Conservation (phyloP, 2,797 vertebrate species). For the Sebastes diaconus region DNA sequence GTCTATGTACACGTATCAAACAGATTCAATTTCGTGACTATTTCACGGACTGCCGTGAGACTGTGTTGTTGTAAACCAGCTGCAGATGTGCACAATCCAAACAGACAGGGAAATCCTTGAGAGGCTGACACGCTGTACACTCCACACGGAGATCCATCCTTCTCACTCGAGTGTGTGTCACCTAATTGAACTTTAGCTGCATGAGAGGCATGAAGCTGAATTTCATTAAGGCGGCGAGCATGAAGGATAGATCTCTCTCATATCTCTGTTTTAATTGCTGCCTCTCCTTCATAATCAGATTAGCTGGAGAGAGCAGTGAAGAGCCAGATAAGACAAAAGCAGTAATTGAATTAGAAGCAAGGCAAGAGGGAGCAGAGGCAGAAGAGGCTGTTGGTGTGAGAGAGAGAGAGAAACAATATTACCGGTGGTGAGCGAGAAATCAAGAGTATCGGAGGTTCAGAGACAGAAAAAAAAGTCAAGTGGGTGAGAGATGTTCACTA, state of each 20-base stretch:
- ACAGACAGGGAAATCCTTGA: background rate
- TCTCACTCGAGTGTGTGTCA: constrained; percentile 39
- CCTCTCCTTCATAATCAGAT: constrained; percentile 71
- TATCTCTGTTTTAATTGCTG: constrained; percentile 74
- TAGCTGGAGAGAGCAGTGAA: constrained; percentile 62
- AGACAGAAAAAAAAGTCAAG: constrained; percentile 6
- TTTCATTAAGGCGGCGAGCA: constrained; percentile 56
- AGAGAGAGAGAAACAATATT: background rate
- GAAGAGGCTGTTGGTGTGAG: constrained; percentile 17
- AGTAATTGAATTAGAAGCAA: constrained; percentile 67
- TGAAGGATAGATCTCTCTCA: constrained; percentile 65
- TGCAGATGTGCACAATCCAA: constrained; percentile 1
- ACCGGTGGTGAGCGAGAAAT: constrained; percentile 15
- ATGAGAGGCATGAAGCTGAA: constrained; percentile 47
- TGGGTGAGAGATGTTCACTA: constrained; percentile 16
- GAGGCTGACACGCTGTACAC: background rate
- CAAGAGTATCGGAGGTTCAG: background rate
- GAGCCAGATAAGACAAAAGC: constrained; percentile 68
- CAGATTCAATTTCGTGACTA: no score
- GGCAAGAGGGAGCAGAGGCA: constrained; percentile 5
- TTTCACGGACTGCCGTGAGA: no score
- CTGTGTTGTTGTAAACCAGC: background rate
- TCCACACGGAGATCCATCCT: constrained; percentile 15
- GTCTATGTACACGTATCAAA: no score
- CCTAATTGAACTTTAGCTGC: constrained; percentile 58